A percentile compares a stretch with the other conserved stretches of the same genome.
Evolutionary conservation across 2,888 invertebrate genomes (phyloP).

Genomic region (Idaea aversata): DNA sequence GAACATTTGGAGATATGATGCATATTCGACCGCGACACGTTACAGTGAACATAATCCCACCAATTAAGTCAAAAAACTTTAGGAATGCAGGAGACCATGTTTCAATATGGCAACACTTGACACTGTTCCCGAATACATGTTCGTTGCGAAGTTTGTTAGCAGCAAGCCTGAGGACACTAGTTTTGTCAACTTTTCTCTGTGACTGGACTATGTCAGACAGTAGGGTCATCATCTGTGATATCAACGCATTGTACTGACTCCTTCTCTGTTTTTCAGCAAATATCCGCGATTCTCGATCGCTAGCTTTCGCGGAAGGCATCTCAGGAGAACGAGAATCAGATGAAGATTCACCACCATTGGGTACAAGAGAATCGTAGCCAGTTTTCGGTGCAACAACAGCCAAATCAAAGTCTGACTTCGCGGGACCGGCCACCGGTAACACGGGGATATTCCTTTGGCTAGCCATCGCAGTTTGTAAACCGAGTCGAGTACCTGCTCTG

Average conservation of each 20-base stretch:
- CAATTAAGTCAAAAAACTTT: slow-evolving; percentile 83
- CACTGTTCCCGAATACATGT: slow-evolving; percentile 82
- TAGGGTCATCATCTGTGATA: slow-evolving; percentile 89
- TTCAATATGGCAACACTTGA: slow-evolving; percentile 70
- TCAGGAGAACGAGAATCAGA: slow-evolving; percentile 71
- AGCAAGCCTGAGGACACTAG: slow-evolving; percentile 91
- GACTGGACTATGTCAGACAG: slow-evolving; percentile 92
- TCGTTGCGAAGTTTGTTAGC: slow-evolving; percentile 92
- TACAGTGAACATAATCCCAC: slow-evolving; percentile 90
- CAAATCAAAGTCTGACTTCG: slow-evolving; percentile 48
- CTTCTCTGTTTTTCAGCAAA: slow-evolving; percentile 94
- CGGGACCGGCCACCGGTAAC: slow-evolving; percentile 26
- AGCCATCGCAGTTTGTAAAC: slow-evolving; percentile 47
- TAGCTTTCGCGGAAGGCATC: slow-evolving; percentile 74
- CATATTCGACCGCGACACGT: slow-evolving; percentile 91
- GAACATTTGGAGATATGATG: slow-evolving; percentile 91
- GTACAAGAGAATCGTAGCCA: slow-evolving; percentile 45
- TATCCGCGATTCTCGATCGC: slow-evolving; percentile 90
- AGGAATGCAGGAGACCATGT: slow-evolving; percentile 81
- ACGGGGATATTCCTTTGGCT: slow-evolving; percentile 41
- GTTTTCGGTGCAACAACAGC: slow-evolving; percentile 45
- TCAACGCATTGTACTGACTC: slow-evolving; percentile 92
- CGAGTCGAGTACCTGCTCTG: slow-evolving; percentile 46
- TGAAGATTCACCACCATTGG: slow-evolving; percentile 65
- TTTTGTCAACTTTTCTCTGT: slow-evolving; percentile 93